These are phyloP conservation scores for Cataglyphis altisquamis DNA, from an alignment of 2,888 invertebrate species.

Conservation along the genomic window DNA sequence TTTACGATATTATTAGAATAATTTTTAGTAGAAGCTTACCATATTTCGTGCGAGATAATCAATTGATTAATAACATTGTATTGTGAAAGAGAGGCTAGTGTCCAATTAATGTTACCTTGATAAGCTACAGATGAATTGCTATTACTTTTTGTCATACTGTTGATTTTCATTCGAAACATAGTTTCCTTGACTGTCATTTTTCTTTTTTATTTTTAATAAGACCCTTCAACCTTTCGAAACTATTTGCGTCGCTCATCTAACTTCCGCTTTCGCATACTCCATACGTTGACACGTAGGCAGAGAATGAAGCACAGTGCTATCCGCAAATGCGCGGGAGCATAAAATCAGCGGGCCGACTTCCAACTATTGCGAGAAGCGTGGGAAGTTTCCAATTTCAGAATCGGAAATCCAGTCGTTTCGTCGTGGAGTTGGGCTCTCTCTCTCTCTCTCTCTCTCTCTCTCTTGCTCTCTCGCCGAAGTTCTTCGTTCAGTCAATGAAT, in stretches of 20 bases:
- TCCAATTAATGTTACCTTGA: background rate
- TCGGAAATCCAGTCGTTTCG: constrained; percentile 41
- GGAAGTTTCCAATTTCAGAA: constrained; percentile 41
- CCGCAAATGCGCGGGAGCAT: constrained; percentile 24
- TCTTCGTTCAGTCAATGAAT: constrained; percentile 52
- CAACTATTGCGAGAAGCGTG: constrained; percentile 21
- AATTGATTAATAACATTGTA: background rate
- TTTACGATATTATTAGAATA: background rate
- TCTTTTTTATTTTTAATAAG: background rate
- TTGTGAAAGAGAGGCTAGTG: background rate
- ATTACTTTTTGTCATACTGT: background rate
- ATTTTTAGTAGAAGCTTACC: background rate
- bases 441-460: background rate
- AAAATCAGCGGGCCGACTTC: constrained; percentile 32
- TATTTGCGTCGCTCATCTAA: background rate
- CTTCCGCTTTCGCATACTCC: constrained; percentile 5
- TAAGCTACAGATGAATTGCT: background rate
- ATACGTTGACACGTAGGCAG: background rate
- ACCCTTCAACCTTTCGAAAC: background rate
- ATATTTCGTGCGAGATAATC: background rate
- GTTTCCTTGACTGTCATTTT: background rate
- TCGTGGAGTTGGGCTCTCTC: background rate
- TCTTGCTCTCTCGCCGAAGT: constrained; percentile 28
- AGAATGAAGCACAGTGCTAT: constrained; percentile 19
- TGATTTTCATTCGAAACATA: background rate